These are phyloP conservation scores for Oegoconia quadripuncta DNA, from an alignment of 2,888 invertebrate species.

Conservation along the genomic window DNA sequence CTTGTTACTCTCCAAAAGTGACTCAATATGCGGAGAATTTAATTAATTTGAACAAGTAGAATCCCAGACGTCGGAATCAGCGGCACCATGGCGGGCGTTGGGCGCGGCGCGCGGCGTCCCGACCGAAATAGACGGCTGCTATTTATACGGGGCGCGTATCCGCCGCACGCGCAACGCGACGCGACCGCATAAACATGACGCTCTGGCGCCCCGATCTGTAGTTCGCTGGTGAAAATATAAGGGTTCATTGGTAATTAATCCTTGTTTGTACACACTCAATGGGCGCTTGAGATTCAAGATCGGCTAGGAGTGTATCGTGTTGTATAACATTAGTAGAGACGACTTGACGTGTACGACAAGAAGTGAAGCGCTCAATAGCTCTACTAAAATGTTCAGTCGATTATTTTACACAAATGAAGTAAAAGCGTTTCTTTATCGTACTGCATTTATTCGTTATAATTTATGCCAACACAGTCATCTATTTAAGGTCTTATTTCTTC, in stretches of 20 bases:
- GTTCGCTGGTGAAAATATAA: conserved; percentile 1
- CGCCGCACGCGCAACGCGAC: conserved; percentile 61
- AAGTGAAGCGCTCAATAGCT: no score
- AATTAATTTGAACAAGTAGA: conserved; percentile 56
- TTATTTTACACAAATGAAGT: no score
- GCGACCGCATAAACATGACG: conserved; percentile 45
- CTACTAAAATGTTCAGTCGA: no score
- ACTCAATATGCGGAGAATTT: conserved; percentile 56
- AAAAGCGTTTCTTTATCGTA: no score
- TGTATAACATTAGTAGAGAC: no score
- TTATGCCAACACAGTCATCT: no score
- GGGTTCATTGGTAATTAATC: background rate
- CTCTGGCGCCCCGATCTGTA: conserved; percentile 37
- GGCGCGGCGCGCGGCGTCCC: conserved; percentile 58
- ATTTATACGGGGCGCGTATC: conserved; percentile 71
- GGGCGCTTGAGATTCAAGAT: no score
- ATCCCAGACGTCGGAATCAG: conserved; percentile 55
- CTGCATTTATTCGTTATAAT: no score
- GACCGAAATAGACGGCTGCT: conserved; percentile 69
- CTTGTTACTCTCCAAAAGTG: conserved; percentile 32
- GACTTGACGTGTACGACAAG: no score
- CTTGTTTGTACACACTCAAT: no score
- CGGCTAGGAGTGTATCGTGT: no score
- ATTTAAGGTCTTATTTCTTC: no score
- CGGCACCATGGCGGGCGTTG: conserved; percentile 70